Evolutionary conservation across 2,888 invertebrate genomes (phyloP).

Genomic region (Troides aeacus): DNA sequence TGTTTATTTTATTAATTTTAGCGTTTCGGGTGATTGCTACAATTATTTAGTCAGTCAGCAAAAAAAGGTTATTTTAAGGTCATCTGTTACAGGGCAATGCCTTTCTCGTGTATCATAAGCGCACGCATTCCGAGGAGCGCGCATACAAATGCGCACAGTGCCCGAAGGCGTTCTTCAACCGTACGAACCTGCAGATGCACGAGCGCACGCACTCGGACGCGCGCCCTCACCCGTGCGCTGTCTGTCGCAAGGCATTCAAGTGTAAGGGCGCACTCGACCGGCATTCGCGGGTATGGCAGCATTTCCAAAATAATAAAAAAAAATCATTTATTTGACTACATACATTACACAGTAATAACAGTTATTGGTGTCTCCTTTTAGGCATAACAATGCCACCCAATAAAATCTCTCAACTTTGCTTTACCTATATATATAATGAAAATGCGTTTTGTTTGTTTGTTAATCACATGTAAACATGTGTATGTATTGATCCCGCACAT

Average conservation of each 20-base stretch:
- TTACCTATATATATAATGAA: too few species aligned
- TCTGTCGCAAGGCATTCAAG: slow-evolving; percentile 68
- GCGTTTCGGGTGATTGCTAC: too few species aligned
- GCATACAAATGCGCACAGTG: slow-evolving; percentile 57
- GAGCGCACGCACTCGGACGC: slow-evolving; percentile 64
- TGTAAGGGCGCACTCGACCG: slow-evolving; percentile 64
- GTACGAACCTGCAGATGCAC: slow-evolving; percentile 67
- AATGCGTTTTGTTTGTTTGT: too few species aligned
- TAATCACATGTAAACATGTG: too few species aligned
- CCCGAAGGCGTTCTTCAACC: slow-evolving; percentile 66
- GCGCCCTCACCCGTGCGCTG: slow-evolving; percentile 59
- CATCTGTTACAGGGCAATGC: slow-evolving; percentile 55
- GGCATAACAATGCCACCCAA: background rate
- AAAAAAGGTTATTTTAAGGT: too few species aligned
- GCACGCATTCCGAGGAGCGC: slow-evolving; percentile 62
- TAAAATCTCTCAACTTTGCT: background rate
- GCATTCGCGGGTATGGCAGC: slow-evolving; percentile 53
- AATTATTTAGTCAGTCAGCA: too few species aligned
- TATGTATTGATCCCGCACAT: too few species aligned
- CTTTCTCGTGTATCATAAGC: slow-evolving; percentile 66
- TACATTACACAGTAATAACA: too few species aligned
- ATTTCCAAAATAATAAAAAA: background rate
- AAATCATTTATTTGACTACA: too few species aligned
- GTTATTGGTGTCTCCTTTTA: too few species aligned
- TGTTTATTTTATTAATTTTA: too few species aligned